Evolutionary conservation across 2,113 vertebrate species (phyloP), one percentile per base, ranked within the genome.

Genomic region (Syngnathus typhle): DNA sequence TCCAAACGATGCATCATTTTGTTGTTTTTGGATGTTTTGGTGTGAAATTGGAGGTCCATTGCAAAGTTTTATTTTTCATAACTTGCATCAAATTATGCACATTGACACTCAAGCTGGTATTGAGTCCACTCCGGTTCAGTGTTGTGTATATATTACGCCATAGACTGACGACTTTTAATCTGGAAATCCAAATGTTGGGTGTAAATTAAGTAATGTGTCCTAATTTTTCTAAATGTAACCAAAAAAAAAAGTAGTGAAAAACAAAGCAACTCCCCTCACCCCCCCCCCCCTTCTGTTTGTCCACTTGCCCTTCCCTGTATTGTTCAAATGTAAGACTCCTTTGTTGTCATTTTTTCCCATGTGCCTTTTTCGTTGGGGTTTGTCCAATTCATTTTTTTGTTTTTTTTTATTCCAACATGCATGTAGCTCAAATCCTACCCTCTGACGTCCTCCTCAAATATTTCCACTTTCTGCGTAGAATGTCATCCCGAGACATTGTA

Each of bases 11-110:
- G 12, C 58, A 37, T 11, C 7, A 13, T 64, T 27, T 49, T 51
- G 23, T 43, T 18, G 37, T 54, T 73, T 69, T 16, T 46, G 4
- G 27, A 44, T 68, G 60, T 55, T 67, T 65, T 18, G 8, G 19
- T 76, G 64, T 81, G 65, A 60, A 56, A 63, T 49, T 3, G 3
- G 18, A 18, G 18, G n/a, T 2, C 27, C n/a, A 10, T 51, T 64
- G 55, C 54, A 46, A 52, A 52, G 32, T 73, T 66, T 72, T 67
- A 23, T 71, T 60, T 38, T 6, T 60, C 51, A 27, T 32, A 6
- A 32, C 6, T 76, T 62, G 38, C 6, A 41, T 19, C 21, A 7
- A 0, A 27, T 19, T 16, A 36, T 39, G 1, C 16, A 15, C 32
- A 23, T 51, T 52, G 0, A 32, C 23, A 23, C 23, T 68, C 15